Conservation (phyloP, 1,140 invertebrate genomes). For the Zaprionus ornatus region DNA sequence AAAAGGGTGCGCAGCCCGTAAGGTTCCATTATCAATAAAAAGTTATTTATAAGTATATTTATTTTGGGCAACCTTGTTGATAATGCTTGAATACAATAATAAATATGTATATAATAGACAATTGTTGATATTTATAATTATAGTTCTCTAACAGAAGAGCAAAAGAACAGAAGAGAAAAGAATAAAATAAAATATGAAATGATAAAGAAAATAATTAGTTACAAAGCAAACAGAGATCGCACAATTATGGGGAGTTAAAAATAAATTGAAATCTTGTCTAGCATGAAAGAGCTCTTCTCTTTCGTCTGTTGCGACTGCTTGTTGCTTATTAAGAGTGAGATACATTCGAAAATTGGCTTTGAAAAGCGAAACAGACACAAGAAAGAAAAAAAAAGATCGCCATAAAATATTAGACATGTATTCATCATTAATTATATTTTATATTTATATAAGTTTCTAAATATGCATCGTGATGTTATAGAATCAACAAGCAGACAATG, state of each 20-base stretch:
- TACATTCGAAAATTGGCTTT: background rate
- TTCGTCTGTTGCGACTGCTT: background rate
- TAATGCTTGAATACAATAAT: background rate
- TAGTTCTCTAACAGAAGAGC: background rate
- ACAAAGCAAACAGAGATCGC: background rate
- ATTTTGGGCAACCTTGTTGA: background rate
- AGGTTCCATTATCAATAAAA: background rate
- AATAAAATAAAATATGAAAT: background rate
- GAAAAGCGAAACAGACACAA: background rate
- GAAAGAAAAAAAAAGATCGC: background rate
- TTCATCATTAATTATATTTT: constrained; percentile 9
- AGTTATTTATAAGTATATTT: background rate
- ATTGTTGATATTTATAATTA: background rate
- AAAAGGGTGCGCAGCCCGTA: background rate
- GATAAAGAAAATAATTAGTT: background rate
- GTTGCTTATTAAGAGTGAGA: background rate
- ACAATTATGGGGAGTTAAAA: background rate
- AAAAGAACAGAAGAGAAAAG: background rate
- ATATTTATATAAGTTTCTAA: background rate
- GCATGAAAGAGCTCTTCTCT: background rate
- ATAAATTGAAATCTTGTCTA: background rate
- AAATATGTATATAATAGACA: background rate
- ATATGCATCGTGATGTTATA: background rate
- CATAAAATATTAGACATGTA: constrained; percentile 10
- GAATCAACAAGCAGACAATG: background rate